phyloP scores from a whole-genome alignment of 2,888 invertebrate species.

The Diogma glabrata region DNA sequence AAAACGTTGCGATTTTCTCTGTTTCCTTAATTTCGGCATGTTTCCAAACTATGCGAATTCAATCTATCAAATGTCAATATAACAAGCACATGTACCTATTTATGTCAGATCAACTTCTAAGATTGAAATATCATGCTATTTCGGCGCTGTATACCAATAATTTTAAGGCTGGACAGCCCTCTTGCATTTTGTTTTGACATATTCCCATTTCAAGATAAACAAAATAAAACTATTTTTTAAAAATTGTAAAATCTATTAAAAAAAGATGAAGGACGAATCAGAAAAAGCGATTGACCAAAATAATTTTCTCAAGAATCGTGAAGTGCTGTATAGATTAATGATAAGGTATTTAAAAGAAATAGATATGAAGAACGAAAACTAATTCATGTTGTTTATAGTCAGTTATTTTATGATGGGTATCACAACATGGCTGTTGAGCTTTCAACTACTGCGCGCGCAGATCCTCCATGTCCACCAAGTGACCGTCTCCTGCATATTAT shows the following conservation, averaged over 20 bases:
- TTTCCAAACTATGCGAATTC: no score
- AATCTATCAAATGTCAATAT: no score
- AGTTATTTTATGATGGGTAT: slow-evolving; percentile 94
- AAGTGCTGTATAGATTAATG: slow-evolving; percentile 79
- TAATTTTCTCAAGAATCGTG: slow-evolving; percentile 79
- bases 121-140: no score
- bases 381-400: slow-evolving; percentile 45
- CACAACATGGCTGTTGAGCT: slow-evolving; percentile 82
- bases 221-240: no score
- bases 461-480: slow-evolving; percentile 92
- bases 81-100: no score
- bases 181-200: no score
- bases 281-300: slow-evolving; percentile 47
- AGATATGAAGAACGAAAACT: slow-evolving; percentile 13
- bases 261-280: slow-evolving; percentile 4
- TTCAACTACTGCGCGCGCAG: slow-evolving; percentile 73
- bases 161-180: no score
- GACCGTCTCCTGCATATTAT: slow-evolving; percentile 82
- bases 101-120: no score
- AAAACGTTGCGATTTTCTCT: slow-evolving; percentile 51
- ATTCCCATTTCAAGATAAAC: no score
- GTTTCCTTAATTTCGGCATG: slow-evolving; percentile 43
- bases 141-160: no score
- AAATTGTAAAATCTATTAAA: no score
- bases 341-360: slow-evolving; percentile 56